phyloP scores from a whole-genome alignment of 2,113 vertebrate species.

The Suncus etruscus region DNA sequence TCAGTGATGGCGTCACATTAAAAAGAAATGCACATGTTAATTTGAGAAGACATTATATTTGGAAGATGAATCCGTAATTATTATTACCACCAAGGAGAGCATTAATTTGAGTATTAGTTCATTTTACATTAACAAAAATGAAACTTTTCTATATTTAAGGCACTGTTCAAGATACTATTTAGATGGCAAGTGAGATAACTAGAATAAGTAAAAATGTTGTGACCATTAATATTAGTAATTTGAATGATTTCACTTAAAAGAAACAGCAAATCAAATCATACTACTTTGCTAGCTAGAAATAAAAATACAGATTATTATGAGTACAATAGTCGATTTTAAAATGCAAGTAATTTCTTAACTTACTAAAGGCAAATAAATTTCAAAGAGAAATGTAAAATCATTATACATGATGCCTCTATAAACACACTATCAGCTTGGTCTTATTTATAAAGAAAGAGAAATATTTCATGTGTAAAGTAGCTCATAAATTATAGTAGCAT shows the following conservation, averaged over 20 bases:
- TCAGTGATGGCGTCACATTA: background rate
- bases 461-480: background rate
- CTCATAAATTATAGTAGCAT: background rate
- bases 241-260: background rate
- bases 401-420: background rate
- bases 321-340: no score
- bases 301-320: background rate
- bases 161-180: background rate
- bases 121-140: background rate
- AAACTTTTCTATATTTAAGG: background rate
- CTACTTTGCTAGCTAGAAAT: background rate
- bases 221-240: background rate
- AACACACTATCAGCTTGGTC: background rate
- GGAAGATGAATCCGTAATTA: background rate
- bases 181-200: background rate
- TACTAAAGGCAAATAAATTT: background rate
- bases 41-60: background rate
- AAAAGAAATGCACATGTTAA: background rate
- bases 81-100: background rate
- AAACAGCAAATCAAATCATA: background rate
- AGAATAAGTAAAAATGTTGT: background rate
- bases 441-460: background rate
- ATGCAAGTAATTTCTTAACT: background rate
- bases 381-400: slow-evolving; percentile 24
- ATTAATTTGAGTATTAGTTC: background rate